These are phyloP conservation scores for Acanthosoma haemorrhoidale DNA, from an alignment of 2,888 invertebrate species.

Conservation along the genomic window DNA sequence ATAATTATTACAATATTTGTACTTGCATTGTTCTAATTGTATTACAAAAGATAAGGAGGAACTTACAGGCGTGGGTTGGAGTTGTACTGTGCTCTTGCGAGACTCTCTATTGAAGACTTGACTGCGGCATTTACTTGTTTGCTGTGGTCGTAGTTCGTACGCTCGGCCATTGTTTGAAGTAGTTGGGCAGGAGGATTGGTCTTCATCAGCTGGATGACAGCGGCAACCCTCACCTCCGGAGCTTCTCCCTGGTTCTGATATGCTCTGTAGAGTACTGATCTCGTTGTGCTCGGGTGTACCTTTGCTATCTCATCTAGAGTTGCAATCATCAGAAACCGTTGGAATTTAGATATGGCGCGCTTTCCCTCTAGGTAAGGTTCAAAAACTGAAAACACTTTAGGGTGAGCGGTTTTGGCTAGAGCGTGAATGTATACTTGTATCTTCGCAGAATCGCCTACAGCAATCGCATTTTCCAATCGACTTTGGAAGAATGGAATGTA, in stretches of 20 bases:
- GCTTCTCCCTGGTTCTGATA: slow-evolving; percentile 61
- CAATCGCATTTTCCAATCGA: slow-evolving; percentile 53
- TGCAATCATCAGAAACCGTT: slow-evolving; percentile 59
- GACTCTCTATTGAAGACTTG: slow-evolving; percentile 52
- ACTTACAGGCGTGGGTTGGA: slow-evolving; percentile 51
- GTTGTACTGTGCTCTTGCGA: not conserved
- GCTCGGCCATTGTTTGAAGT: slow-evolving; percentile 65
- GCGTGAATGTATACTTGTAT: slow-evolving; percentile 60
- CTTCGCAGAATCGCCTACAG: slow-evolving; percentile 52
- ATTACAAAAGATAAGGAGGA: not conserved
- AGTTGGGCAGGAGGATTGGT: slow-evolving; percentile 57
- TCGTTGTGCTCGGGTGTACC: slow-evolving; percentile 52
- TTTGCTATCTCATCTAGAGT: slow-evolving; percentile 52
- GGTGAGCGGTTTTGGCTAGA: slow-evolving; percentile 61
- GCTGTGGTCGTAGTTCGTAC: slow-evolving; percentile 59
- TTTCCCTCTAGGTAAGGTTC: slow-evolving; percentile 65
- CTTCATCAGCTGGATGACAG: slow-evolving; percentile 57
- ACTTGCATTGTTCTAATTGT: not conserved
- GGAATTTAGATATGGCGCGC: slow-evolving; percentile 48
- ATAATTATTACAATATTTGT: not conserved
- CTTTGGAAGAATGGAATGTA: slow-evolving; percentile 57
- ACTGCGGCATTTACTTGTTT: slow-evolving; percentile 61
- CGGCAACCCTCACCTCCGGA: slow-evolving; percentile 60
- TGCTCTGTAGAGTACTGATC: slow-evolving; percentile 59
- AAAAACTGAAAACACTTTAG: slow-evolving; percentile 55